Base-by-base conservation (phyloP, 1,140 invertebrate genomes). In the Aricia agestis region DNA sequence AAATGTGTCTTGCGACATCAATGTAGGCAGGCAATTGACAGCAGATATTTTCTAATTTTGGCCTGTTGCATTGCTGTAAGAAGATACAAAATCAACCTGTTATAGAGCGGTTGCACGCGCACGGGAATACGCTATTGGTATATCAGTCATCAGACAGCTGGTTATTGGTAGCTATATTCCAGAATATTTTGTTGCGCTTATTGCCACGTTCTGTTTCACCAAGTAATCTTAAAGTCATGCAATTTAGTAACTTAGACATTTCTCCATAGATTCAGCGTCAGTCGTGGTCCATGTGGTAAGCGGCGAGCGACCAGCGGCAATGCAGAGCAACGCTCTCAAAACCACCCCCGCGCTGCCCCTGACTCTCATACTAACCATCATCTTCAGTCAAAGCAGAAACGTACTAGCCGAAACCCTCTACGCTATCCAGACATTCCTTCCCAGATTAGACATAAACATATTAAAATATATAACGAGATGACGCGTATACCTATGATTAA, bases 281-380 rank as follows among this genome's bases (percentile, higher is more conserved):
- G 94, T 95, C 71, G 90, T 94, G 69, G 94, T 95, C 19, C 94
- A 95, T 77, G 94, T 95, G 71, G 92, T 95, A 74, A 94, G 94
- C 74, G 95, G 95, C 1, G 95, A 96, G 85, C 93, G 95, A 82
- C 95, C 95, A 63, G 95, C 95, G 11, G 95, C 95, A 59, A 96
- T 96, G 95, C 95, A 96, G 81, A 93, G 93, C 87, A 93, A 87
- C 78, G 93, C 87, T 76, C 91, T 73, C 15, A 80, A 78, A 75
- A 67, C 87, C 81, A 83, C 86, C 82, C 92, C 89, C 74, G 84
- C 80, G 2, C 45, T 82, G 25, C 66, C 75, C 11, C 61, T 71
- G 10, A 67, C 78, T 9, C 45, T 83, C 32, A 72, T 82, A 18
- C 31, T 81, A 45, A 59, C 72, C 32, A 72, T 79, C 68, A 79